These are phyloP conservation scores for Drosophila atripex DNA, from an alignment of 2,888 invertebrate genomes.

Conservation along the genomic window DNA sequence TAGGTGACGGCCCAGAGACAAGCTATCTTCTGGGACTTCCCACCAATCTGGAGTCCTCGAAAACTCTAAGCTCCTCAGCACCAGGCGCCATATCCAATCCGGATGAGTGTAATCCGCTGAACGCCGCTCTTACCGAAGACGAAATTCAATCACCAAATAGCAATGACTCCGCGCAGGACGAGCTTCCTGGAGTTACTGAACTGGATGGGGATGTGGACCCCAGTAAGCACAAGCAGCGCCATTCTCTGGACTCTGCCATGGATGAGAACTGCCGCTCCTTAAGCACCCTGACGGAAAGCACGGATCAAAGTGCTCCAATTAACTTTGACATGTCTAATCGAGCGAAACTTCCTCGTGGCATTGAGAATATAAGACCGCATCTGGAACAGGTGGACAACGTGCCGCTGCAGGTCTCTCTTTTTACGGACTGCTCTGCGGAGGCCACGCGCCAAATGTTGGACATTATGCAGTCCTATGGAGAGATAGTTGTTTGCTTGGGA, in stretches of 20 bases:
- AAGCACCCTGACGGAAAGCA: constrained; percentile 94
- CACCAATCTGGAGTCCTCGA: constrained; percentile 87
- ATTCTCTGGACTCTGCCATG: constrained; percentile 86
- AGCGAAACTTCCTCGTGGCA: constrained; percentile 97
- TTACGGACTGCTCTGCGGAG: constrained; percentile 97
- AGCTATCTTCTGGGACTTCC: constrained; percentile 81
- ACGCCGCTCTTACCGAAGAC: constrained; percentile 31
- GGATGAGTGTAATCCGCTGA: constrained; percentile 77
- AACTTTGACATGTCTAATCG: constrained; percentile 97
- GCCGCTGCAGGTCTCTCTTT: constrained; percentile 97
- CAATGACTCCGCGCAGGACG: constrained; percentile 20
- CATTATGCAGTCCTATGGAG: constrained; percentile 98
- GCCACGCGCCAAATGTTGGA: constrained; percentile 96
- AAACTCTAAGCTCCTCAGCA: constrained; percentile 92
- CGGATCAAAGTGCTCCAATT: constrained; percentile 95
- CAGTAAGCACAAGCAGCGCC: constrained; percentile 79
- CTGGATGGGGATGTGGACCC: constrained; percentile 39
- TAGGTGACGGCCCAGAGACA: constrained; percentile 74
- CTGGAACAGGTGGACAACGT: constrained; percentile 98
- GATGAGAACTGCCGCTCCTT: constrained; percentile 90
- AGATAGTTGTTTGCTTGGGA: constrained; percentile 97
- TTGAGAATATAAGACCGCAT: constrained; percentile 98
- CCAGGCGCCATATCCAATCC: constrained; percentile 90
- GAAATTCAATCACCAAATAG: constrained; percentile 28
- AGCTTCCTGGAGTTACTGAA: constrained; percentile 6